phyloP scores from a whole-genome alignment of 2,113 vertebrate species.

The Mesocricetus auratus region DNA sequence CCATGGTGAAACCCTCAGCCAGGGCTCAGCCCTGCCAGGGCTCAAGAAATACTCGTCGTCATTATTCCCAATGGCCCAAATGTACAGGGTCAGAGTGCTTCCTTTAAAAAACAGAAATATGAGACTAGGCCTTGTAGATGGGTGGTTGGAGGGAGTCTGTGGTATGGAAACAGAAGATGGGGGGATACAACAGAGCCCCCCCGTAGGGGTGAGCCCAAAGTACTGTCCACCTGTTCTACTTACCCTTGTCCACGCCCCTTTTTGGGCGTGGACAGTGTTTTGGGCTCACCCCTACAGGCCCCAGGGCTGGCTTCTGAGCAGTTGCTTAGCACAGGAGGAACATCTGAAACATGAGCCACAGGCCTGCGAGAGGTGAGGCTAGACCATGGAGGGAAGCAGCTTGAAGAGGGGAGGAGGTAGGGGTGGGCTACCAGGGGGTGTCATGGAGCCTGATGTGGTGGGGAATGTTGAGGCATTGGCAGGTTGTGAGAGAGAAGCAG shows the following conservation, averaged over 20 bases:
- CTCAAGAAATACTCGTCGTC: accelerated
- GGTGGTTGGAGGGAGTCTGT: neutral
- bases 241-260: too few relatives aligned
- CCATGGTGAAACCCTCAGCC: accelerated
- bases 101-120: neutral
- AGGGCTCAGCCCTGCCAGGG: too few relatives aligned
- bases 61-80: accelerated
- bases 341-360: neutral
- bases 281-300: too few relatives aligned
- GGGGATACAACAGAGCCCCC: neutral
- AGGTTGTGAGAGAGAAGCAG: accelerated
- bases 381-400: accelerated
- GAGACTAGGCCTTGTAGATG: neutral
- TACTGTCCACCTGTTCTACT: too few relatives aligned
- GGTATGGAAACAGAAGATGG: neutral
- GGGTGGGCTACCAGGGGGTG: neutral
- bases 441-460: neutral
- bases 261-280: too few relatives aligned
- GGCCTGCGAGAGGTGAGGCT: accelerated
- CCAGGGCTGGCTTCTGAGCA: neutral
- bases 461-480: neutral
- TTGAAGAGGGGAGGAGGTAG: neutral
- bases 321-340: neutral
- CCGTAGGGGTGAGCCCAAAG: too few relatives aligned
- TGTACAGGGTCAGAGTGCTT: neutral